Evolutionary conservation across 1,140 invertebrate species (phyloP).

Genomic region (Ooceraea biroi): DNA sequence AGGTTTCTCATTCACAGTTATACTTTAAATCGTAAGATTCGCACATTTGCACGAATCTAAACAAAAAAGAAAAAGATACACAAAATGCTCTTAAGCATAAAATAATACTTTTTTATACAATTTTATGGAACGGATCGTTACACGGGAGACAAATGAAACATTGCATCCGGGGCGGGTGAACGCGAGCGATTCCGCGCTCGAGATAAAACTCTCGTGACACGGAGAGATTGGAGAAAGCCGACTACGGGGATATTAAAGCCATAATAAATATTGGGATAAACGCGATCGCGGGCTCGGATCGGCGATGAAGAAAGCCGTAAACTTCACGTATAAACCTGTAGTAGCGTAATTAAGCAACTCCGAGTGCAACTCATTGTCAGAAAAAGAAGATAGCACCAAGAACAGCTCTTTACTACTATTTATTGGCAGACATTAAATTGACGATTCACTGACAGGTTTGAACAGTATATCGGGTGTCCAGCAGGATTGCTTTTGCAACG

Average conservation of each 20-base stretch:
- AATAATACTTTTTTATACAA: background rate
- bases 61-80: background rate
- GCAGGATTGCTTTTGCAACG: background rate
- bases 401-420: background rate
- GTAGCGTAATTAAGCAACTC: slow-evolving; percentile 20
- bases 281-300: background rate
- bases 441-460: background rate
- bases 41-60: no score
- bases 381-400: slow-evolving; percentile 1
- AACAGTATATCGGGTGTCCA: background rate
- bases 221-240: slow-evolving; percentile 61
- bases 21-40: no score
- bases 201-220: slow-evolving; percentile 49
- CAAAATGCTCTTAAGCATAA: no score
- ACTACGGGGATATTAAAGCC: slow-evolving; percentile 14
- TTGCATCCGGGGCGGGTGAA: background rate
- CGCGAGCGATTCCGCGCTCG: slow-evolving; percentile 25
- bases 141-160: background rate
- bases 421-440: background rate
- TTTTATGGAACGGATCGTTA: background rate
- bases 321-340: background rate
- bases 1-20: no score
- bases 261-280: slow-evolving; percentile 56
- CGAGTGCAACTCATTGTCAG: no score
- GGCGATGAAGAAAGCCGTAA: slow-evolving; percentile 3